These are phyloP conservation scores for Virgularia gustaviana DNA, from an alignment of 92 coral and sea anemone species.

Conservation along the genomic window DNA sequence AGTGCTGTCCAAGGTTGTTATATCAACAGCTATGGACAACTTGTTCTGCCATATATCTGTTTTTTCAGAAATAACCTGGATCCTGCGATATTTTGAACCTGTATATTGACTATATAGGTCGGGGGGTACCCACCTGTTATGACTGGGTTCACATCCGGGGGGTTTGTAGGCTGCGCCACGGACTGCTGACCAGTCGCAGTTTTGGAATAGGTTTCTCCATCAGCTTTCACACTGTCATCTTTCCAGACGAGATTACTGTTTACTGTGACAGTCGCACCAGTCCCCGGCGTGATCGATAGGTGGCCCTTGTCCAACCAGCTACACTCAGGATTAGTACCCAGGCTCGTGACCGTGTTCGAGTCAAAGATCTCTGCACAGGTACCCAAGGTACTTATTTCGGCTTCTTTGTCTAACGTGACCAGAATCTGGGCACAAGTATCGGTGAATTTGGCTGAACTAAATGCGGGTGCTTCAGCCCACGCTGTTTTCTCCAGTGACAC, in stretches of 20 bases:
- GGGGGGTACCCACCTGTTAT: too few relatives aligned
- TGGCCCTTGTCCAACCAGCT: conserved; percentile 35
- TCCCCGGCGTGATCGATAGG: conserved; percentile 36
- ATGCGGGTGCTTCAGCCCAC: conserved; percentile 27
- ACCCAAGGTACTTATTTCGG: conserved; percentile 3
- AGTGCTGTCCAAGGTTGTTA: too few relatives aligned
- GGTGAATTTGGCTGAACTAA: conserved; percentile 28
- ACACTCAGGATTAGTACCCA: conserved; percentile 34
- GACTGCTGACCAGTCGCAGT: conserved; percentile 5
- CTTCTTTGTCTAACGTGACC: conserved; percentile 30
- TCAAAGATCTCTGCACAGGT: conserved; percentile 38
- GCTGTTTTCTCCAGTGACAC: conserved; percentile 1
- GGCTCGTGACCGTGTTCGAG: background rate
- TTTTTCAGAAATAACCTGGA: too few relatives aligned
- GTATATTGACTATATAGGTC: too few relatives aligned
- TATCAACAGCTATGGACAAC: too few relatives aligned
- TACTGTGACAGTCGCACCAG: conserved; percentile 25
- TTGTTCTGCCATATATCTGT: too few relatives aligned
- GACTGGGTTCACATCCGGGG: conserved; percentile 32
- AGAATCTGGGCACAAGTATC: conserved; percentile 37
- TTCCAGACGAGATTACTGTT: conserved; percentile 6
- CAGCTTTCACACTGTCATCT: conserved; percentile 15
- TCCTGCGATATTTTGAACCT: too few relatives aligned
- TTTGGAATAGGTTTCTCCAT: conserved; percentile 26
- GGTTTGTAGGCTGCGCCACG: conserved; percentile 26